Percentiles rank a stretch among this genome's conserved stretches.
phyloP scores from a whole-genome alignment of 2,888 invertebrate species.

The Drosophila lutescens region DNA sequence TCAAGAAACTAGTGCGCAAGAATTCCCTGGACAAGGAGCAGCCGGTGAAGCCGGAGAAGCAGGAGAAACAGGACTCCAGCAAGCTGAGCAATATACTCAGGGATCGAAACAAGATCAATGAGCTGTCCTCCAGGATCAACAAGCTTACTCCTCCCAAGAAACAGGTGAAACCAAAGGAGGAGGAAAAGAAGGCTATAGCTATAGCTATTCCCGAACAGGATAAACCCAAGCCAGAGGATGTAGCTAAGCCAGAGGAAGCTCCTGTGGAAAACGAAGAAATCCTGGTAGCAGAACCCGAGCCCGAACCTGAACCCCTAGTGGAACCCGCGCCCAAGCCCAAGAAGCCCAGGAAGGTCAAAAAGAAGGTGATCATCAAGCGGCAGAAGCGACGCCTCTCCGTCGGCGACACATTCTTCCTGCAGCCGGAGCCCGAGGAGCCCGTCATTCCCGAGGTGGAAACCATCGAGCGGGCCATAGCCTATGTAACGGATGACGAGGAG shows the following conservation, averaged over 20 bases:
- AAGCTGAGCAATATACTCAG: conserved; percentile 63
- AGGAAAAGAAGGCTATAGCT: neutral
- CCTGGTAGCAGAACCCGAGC: neutral
- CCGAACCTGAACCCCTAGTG: conserved; percentile 20
- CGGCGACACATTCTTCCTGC: conserved; percentile 78
- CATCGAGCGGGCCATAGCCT: conserved; percentile 81
- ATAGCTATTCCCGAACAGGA: no score
- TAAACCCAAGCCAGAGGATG: neutral
- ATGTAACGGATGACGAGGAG: conserved; percentile 72
- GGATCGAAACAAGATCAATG: conserved; percentile 71
- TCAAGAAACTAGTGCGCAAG: conserved; percentile 76
- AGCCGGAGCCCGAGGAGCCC: conserved; percentile 68
- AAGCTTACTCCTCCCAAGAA: conserved; percentile 67
- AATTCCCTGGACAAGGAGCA: conserved; percentile 65
- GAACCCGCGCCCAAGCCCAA: conserved; percentile 54
- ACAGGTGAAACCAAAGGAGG: conserved; percentile 48
- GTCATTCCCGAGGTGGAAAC: conserved; percentile 78
- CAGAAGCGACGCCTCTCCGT: conserved; percentile 82
- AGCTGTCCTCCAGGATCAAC: conserved; percentile 53
- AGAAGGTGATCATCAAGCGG: conserved; percentile 83
- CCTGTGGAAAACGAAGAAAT: conserved; percentile 3
- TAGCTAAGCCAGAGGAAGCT: neutral
- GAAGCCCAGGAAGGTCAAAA: conserved; percentile 80
- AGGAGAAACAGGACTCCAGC: conserved; percentile 10
- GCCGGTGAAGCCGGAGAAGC: conserved; percentile 28